Evolutionary conservation across 2,888 invertebrate species (phyloP), one percentile per base, ranked within the genome.

Genomic region (Metellina segmentata): DNA sequence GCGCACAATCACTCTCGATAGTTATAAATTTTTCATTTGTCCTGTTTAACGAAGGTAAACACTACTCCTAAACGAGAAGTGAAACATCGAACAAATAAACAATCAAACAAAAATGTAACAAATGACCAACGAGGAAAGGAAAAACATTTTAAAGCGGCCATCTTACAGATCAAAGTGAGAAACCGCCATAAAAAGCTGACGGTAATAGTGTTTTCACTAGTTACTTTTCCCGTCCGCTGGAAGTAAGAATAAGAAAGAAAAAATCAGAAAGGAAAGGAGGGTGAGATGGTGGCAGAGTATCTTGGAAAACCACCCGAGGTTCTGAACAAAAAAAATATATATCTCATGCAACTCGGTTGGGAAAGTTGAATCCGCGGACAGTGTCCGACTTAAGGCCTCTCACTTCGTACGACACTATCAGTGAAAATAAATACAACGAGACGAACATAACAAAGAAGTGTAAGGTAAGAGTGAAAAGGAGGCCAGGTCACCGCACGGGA

Each of bases 401-500:
- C 49, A 79, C 20, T 79, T 74, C 48, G 85, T 61, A 78, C 85
- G 90, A 85, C 51, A 90, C 70, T 81, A 81, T 81, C 61, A 81
- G 81, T 75, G 81, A 81, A 81, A 88, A 88, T 81, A 72, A 86
- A 86, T 81, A 81, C 61, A 75, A 74, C 72, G 69, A 8, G 70
- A 70, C 69, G 49, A 74, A 81, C 19, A 75, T 71, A 83, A 52
- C 34, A 71, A 79, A 70, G 19, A 77, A 70, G 69, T 20, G 16
- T 69, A 81, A 90, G 90, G 90, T 90, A 90, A 90, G 85, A 90
- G 85, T 85, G 90, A 90, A 90, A 90, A 90, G 78, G 90, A 90
- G 90, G 90, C 85, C 90, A 85, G 90, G 90, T 90, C 90, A 90
- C 85, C 81, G 81, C 69, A 81, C 90, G 79, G 74, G 88, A 81